Evolutionary conservation across 1,140 invertebrate species (phyloP).

Genomic region (Orchestia grillus): DNA sequence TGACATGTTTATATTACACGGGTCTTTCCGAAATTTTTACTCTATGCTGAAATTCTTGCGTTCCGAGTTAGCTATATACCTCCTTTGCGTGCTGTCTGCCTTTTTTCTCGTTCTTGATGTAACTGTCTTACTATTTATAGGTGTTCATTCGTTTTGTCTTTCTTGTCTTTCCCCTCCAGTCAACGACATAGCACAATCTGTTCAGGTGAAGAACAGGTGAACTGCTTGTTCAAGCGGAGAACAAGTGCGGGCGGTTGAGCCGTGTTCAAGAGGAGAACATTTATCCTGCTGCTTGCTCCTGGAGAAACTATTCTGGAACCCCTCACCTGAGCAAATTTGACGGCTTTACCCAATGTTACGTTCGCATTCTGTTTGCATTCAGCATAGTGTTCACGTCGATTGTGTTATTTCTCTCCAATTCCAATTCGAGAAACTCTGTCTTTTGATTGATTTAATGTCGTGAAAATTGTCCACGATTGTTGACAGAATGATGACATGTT

Average conservation of each 20-base stretch:
- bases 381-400: background rate
- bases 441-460: background rate
- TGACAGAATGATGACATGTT: background rate
- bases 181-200: constrained; percentile 47
- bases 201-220: constrained; percentile 54
- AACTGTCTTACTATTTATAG: background rate
- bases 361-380: background rate
- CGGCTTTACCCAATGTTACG: background rate
- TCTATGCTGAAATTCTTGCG: background rate
- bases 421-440: background rate
- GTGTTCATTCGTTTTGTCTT: constrained; percentile 48
- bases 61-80: background rate
- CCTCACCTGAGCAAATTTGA: background rate
- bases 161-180: constrained; percentile 50
- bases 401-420: background rate
- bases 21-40: background rate
- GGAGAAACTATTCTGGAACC: background rate
- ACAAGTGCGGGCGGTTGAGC: background rate
- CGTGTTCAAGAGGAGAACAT: background rate
- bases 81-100: background rate
- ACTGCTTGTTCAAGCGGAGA: background rate
- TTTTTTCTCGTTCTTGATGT: background rate
- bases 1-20: background rate
- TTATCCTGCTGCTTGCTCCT: background rate
- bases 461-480: background rate